Evolutionary conservation across 2,888 invertebrate species (phyloP).

Genomic region (Nasonia oneida): DNA sequence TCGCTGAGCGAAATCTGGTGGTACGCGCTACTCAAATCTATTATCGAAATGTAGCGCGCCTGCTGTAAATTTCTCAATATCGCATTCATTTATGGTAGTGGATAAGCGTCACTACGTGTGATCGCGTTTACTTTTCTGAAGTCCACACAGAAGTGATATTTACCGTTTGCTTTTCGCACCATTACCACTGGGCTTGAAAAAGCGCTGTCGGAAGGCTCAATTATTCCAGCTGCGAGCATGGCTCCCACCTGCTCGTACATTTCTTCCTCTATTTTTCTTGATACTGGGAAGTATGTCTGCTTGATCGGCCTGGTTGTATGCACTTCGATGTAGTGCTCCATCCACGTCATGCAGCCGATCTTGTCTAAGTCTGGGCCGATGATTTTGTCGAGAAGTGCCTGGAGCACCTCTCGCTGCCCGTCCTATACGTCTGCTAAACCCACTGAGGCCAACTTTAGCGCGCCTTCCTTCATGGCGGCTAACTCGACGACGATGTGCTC

Average conservation of each 20-base stretch:
- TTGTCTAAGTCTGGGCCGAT: too few relatives aligned
- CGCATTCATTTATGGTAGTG: neutral
- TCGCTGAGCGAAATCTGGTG: neutral
- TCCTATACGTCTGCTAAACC: too few relatives aligned
- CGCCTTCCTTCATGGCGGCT: too few relatives aligned
- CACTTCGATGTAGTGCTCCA: too few relatives aligned
- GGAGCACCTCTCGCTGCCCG: too few relatives aligned
- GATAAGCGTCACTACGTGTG: neutral
- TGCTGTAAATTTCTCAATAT: neutral
- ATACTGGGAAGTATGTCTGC: too few relatives aligned
- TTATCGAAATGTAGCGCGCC: neutral
- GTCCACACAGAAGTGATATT: neutral
- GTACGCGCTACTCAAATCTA: neutral
- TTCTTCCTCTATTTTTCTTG: neutral
- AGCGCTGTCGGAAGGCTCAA: neutral
- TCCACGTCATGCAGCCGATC: too few relatives aligned
- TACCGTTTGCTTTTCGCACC: neutral
- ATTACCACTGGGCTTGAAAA: slow-evolving; percentile 1
- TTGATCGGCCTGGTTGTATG: too few relatives aligned
- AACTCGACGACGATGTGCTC: too few relatives aligned
- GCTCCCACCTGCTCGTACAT: neutral
- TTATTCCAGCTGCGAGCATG: neutral
- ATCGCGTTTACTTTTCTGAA: neutral
- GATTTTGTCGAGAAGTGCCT: too few relatives aligned
- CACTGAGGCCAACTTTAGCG: too few relatives aligned